These are phyloP conservation scores for Corythaeola cristata DNA, from an alignment of 2,113 vertebrate genomes.

Conservation along the genomic window DNA sequence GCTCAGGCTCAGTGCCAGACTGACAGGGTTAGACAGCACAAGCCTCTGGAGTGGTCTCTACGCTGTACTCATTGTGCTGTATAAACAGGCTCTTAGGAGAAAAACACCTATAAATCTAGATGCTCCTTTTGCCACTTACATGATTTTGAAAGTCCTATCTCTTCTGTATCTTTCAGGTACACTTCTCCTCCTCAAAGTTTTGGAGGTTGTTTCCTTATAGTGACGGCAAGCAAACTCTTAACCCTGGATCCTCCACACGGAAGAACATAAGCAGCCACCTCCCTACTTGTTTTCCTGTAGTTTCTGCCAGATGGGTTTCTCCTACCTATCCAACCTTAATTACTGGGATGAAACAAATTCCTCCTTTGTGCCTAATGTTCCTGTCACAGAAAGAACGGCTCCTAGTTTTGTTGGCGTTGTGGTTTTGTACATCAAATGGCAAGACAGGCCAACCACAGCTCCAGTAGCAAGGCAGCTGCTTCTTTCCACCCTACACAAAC, in stretches of 20 bases:
- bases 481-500: not conserved
- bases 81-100: not conserved
- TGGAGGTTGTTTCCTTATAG: not conserved
- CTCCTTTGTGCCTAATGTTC: not conserved
- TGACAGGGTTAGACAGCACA: not conserved
- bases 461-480: not conserved
- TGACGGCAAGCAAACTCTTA: not conserved
- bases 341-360: not conserved
- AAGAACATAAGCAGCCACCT: not conserved
- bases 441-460: not conserved
- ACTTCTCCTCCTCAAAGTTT: not conserved
- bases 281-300: not conserved
- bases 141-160: not conserved
- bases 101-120: not conserved
- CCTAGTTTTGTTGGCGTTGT: not conserved
- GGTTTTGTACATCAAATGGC: not conserved
- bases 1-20: not conserved
- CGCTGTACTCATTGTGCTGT: fast-evolving
- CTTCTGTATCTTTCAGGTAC: not conserved
- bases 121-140: not conserved
- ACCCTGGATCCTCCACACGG: not conserved
- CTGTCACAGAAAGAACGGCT: not conserved
- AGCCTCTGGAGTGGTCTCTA: not conserved
- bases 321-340: not conserved
- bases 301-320: not conserved